A percentile compares a stretch with the other conserved stretches of the same genome.
Conservation (phyloP, 2,113 vertebrate species). For the Pygathrix nemaeus region DNA sequence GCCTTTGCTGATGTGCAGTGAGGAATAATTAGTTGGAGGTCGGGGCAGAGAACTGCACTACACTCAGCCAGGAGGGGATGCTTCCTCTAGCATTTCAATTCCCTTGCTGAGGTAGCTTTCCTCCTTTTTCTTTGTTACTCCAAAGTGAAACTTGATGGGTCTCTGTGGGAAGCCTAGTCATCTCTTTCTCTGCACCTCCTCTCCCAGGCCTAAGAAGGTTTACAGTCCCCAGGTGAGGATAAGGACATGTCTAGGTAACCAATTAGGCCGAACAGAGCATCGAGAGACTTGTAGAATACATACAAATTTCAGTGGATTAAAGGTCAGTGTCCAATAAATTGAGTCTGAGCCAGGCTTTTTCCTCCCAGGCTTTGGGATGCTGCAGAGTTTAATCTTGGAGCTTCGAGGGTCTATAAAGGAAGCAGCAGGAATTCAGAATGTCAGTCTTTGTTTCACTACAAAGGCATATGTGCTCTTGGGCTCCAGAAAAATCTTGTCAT, state of each 20-base stretch:
- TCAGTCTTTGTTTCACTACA: constrained; percentile 36
- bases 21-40: constrained; percentile 79
- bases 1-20: constrained; percentile 67
- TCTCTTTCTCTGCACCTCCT: not conserved
- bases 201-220: not conserved
- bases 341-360: not conserved
- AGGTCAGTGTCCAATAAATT: constrained; percentile 31
- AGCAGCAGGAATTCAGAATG: not conserved
- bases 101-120: constrained; percentile 67
- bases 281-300: not conserved
- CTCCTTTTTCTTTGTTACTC: constrained; percentile 41
- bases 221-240: not conserved
- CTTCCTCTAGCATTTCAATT: constrained; percentile 63
- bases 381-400: constrained; percentile 11
- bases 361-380: not conserved
- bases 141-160: not conserved
- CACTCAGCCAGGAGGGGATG: constrained; percentile 33
- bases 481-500: not conserved
- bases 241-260: not conserved
- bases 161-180: constrained; percentile 8
- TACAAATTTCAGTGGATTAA: not conserved
- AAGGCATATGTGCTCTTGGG: not conserved
- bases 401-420: not conserved
- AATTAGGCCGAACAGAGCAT: constrained; percentile 45
- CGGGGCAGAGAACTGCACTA: constrained; percentile 66